phyloP scores from a whole-genome alignment of 2,113 vertebrate species.

The Hippopotamus amphibius region DNA sequence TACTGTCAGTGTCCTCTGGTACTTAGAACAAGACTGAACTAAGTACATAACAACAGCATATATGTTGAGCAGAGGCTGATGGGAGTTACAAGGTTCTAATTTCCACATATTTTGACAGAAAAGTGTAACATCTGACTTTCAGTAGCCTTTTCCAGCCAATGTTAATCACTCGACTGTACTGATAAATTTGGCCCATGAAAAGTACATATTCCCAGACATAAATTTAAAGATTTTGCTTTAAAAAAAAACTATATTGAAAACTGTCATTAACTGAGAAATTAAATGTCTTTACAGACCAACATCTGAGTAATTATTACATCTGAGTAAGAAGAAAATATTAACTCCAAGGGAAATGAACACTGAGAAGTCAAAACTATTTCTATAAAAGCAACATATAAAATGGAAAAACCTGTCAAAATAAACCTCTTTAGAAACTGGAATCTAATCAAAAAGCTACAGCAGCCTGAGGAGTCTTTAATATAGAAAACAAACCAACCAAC shows the following conservation, averaged over 20 bases:
- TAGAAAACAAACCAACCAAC: background rate
- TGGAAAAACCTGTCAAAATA: background rate
- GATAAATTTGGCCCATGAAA: background rate
- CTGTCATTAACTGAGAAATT: background rate
- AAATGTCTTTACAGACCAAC: background rate
- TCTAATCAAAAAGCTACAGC: background rate
- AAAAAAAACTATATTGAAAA: background rate
- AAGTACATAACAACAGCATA: background rate
- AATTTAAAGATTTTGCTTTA: too few species aligned
- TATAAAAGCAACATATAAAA: background rate
- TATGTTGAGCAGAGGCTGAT: background rate
- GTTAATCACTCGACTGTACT: background rate
- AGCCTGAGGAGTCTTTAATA: background rate
- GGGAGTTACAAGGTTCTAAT: background rate
- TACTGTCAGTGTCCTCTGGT: too few species aligned
- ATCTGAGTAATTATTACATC: background rate
- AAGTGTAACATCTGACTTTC: background rate
- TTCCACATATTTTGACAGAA: background rate
- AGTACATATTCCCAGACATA: background rate
- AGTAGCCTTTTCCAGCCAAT: background rate
- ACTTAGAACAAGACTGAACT: background rate
- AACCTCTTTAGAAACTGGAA: background rate
- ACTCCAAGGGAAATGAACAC: background rate
- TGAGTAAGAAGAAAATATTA: background rate
- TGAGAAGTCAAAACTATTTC: background rate